These are phyloP conservation scores for Charaxes varanes DNA, from an alignment of 1,140 invertebrate species.

Conservation along the genomic window DNA sequence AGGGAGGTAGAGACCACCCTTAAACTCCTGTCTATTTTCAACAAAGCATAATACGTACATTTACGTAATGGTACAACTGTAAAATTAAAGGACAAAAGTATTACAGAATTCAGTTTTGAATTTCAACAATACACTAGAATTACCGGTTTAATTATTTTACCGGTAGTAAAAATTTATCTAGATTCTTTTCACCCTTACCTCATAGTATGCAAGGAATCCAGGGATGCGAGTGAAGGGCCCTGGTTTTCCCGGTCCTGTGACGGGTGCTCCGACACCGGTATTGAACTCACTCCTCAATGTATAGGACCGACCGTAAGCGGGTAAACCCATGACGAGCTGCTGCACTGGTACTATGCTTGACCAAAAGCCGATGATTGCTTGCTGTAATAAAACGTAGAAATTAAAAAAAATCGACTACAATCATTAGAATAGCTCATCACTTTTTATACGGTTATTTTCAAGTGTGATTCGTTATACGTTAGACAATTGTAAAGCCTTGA, in stretches of 20 bases:
- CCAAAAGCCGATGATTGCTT: conserved; percentile 49
- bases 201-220: conserved; percentile 84
- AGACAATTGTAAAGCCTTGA: too few relatives aligned
- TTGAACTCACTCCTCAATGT: conserved; percentile 74
- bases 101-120: too few relatives aligned
- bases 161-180: background rate
- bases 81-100: too few relatives aligned
- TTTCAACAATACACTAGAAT: too few relatives aligned
- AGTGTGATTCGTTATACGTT: too few relatives aligned
- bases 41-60: too few relatives aligned
- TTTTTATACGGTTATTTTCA: too few relatives aligned
- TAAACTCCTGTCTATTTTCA: too few relatives aligned
- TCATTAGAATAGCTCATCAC: too few relatives aligned
- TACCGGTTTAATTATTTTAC: too few relatives aligned
- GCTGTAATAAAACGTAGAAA: conserved; percentile 28
- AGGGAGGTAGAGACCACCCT: too few relatives aligned
- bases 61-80: too few relatives aligned
- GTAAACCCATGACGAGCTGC: conserved; percentile 45
- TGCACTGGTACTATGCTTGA: conserved; percentile 29
- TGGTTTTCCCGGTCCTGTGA: conserved; percentile 75
- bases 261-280: conserved; percentile 68
- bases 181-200: conserved; percentile 53
- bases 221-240: conserved; percentile 78
- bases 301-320: conserved; percentile 71
- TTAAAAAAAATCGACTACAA: background rate